Evolutionary conservation across 2,888 invertebrate genomes (phyloP).

Genomic region (Trimorus sp.): DNA sequence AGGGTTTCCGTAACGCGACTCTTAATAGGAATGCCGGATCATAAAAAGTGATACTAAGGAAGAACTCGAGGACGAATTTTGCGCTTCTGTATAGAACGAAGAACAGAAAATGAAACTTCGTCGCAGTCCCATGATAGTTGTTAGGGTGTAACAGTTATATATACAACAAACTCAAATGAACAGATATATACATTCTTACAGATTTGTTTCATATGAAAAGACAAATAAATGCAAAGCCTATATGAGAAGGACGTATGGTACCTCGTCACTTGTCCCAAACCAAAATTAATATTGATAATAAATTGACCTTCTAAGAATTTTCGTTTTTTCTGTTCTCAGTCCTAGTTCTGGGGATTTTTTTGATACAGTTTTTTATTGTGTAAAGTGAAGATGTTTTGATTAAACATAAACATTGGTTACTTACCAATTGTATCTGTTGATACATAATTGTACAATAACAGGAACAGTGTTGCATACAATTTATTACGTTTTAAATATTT

Average conservation of each 20-base stretch:
- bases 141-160: conserved; percentile 38
- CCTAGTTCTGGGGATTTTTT: no score
- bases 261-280: no score
- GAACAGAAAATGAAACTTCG: conserved; percentile 20
- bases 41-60: conserved; percentile 42
- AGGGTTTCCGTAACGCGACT: conserved; percentile 18
- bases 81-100: conserved; percentile 39
- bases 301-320: no score
- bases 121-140: conserved; percentile 30
- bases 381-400: no score
- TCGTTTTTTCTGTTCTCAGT: no score
- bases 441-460: no score
- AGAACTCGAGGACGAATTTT: conserved; percentile 28
- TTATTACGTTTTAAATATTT: no score
- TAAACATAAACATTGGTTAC: no score
- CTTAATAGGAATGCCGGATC: conserved; percentile 12
- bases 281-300: no score
- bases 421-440: no score
- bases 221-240: conserved; percentile 58
- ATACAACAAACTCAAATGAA: conserved; percentile 36
- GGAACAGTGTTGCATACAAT: no score
- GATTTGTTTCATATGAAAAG: conserved; percentile 50
- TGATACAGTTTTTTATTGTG: no score
- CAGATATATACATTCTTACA: conserved; percentile 51
- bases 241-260: not conserved